Percentiles rank a stretch among this genome's conserved stretches.
phyloP scores from a whole-genome alignment of 1,140 invertebrate genomes.

The Vollenhovia emeryi region DNA sequence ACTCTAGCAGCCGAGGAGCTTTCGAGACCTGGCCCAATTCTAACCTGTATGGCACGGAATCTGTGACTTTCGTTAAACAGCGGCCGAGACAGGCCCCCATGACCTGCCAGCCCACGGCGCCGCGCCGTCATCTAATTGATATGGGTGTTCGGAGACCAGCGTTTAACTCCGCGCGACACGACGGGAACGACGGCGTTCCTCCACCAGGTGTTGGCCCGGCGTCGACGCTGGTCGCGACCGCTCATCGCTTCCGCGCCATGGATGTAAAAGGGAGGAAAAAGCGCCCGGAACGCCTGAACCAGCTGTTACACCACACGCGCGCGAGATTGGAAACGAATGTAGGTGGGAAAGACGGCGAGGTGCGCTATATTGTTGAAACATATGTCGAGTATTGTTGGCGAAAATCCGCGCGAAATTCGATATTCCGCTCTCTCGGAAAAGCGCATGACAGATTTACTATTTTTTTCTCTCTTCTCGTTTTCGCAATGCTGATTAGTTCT shows the following conservation, averaged over 20 bases:
- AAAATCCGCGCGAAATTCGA: neutral
- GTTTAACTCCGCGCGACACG: slow-evolving; percentile 68
- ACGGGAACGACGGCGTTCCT: slow-evolving; percentile 17
- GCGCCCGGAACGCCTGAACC: too few species aligned
- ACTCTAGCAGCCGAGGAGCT: neutral
- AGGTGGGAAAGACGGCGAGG: neutral
- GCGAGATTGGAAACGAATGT: neutral
- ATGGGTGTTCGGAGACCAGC: slow-evolving; percentile 60
- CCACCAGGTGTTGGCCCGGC: neutral
- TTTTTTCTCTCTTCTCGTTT: too few species aligned
- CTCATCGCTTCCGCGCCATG: neutral
- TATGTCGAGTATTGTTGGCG: neutral
- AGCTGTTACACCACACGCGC: neutral
- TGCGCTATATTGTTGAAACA: neutral
- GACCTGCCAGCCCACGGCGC: slow-evolving; percentile 76
- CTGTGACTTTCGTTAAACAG: slow-evolving; percentile 82
- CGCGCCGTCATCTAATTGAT: slow-evolving; percentile 78
- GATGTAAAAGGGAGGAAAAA: neutral
- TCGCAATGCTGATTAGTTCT: too few species aligned
- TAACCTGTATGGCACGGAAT: slow-evolving; percentile 80
- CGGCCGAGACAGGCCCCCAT: slow-evolving; percentile 86
- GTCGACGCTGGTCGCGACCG: neutral
- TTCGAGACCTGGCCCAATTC: neutral
- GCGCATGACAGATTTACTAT: neutral
- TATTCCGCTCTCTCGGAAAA: neutral